Percentiles rank a stretch among this genome's conserved stretches.
Evolutionary conservation across 2,888 invertebrate species (phyloP).

Genomic region (Tetanocera ferruginea): DNA sequence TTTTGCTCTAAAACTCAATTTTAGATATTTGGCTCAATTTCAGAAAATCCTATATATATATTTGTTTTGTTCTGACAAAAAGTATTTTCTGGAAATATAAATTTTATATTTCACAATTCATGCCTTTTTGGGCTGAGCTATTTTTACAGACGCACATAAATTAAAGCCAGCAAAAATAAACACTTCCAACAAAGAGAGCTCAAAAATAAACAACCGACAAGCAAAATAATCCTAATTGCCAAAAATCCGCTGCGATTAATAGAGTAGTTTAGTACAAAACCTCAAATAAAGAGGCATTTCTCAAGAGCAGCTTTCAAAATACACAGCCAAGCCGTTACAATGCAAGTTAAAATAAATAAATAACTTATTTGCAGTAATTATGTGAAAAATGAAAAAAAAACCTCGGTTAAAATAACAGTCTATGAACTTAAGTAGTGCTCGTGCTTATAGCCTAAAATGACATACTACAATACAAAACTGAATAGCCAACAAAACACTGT

Average conservation of each 20-base stretch:
- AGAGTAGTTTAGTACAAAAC: not conserved
- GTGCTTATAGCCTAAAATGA: not conserved
- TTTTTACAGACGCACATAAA: not conserved
- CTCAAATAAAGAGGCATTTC: not conserved
- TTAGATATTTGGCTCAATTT: too few relatives aligned
- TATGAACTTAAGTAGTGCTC: not conserved
- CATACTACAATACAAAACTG: not conserved
- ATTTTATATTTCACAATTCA: too few relatives aligned
- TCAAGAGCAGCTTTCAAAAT: slow-evolving; percentile 17
- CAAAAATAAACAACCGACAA: not conserved
- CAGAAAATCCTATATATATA: too few relatives aligned
- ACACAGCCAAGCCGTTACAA: not conserved
- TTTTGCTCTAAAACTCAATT: too few relatives aligned
- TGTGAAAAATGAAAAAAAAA: not conserved
- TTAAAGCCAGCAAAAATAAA: not conserved
- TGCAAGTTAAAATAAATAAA: slow-evolving; percentile 23
- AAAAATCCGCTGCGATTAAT: not conserved
- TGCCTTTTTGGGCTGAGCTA: not conserved
- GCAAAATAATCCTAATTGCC: slow-evolving; percentile 15
- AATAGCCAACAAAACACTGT: not conserved
- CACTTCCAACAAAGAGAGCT: not conserved
- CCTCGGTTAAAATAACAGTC: not conserved
- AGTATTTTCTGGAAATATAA: too few relatives aligned
- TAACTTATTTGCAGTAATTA: slow-evolving; percentile 7
- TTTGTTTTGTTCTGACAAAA: too few relatives aligned